A percentile compares a stretch with the other conserved stretches of the same genome.
These are phyloP conservation scores for Chelonoidis abingdonii DNA, from an alignment of 2,113 vertebrate species.

Conservation along the genomic window DNA sequence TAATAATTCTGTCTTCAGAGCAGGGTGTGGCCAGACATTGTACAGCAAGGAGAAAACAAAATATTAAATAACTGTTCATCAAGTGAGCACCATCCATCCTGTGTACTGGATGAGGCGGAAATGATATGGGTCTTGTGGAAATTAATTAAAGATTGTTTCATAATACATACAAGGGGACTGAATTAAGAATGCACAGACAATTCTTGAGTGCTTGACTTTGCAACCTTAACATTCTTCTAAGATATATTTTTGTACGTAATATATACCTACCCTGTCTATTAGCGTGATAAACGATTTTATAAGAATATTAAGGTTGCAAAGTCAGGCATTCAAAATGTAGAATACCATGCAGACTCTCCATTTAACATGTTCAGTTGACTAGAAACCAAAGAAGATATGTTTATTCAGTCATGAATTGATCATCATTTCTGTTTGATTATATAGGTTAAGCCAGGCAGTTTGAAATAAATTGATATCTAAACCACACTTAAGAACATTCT, in stretches of 20 bases:
- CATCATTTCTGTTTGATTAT: background rate
- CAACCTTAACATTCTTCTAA: background rate
- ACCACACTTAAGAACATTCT: background rate
- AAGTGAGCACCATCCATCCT: background rate
- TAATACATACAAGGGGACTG: background rate
- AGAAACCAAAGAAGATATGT: background rate
- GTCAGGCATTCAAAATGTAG: background rate
- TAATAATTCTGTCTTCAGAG: background rate
- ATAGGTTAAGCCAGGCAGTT: background rate
- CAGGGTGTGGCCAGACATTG: background rate
- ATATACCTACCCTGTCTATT: background rate
- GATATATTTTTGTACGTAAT: background rate
- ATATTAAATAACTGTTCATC: background rate
- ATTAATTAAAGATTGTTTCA: background rate
- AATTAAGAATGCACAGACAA: background rate
- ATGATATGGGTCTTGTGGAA: rapidly evolving
- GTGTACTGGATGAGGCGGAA: background rate
- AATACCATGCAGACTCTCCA: background rate
- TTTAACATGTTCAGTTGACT: background rate
- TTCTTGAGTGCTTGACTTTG: background rate
- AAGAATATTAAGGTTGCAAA: background rate
- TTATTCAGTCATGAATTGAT: background rate
- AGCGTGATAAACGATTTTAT: background rate
- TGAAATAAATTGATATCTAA: background rate
- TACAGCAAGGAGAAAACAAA: background rate